Percentiles rank a stretch among this genome's conserved stretches.
phyloP scores from a whole-genome alignment of 2,113 vertebrate genomes.

The Puntigrus tetrazona region DNA sequence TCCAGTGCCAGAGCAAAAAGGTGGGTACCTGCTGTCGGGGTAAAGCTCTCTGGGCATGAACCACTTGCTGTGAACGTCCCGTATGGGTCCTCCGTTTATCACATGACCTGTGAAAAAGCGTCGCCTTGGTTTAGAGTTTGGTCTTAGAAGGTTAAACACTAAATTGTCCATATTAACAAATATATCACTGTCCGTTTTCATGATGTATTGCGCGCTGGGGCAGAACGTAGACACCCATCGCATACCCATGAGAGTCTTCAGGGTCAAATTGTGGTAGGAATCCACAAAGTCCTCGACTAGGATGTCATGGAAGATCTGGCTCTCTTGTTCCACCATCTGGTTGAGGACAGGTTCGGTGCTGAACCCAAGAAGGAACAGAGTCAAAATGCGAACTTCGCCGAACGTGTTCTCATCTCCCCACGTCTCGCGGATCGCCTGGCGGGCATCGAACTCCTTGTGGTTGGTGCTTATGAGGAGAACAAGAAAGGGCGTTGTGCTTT shows the following conservation, averaged over 20 bases:
- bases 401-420: slow-evolving; percentile 97
- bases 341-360: slow-evolving; percentile 89
- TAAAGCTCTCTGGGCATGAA: slow-evolving; percentile 97
- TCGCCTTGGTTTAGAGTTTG: slow-evolving; percentile 90
- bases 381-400: slow-evolving; percentile 87
- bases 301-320: slow-evolving; percentile 97
- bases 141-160: slow-evolving; percentile 94
- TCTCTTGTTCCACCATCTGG: slow-evolving; percentile 98
- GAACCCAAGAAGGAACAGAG: slow-evolving; percentile 91
- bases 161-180: slow-evolving; percentile 99
- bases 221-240: slow-evolving; percentile 95
- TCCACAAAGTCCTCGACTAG: slow-evolving; percentile 97
- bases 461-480: slow-evolving; percentile 98
- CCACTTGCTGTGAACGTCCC: slow-evolving; percentile 97
- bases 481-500: slow-evolving; percentile 85
- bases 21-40: slow-evolving; percentile 95
- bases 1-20: slow-evolving; percentile 97
- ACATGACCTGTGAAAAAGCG: slow-evolving; percentile 97
- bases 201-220: slow-evolving; percentile 92
- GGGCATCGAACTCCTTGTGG: slow-evolving; percentile 97
- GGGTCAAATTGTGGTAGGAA: slow-evolving; percentile 96
- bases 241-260: slow-evolving; percentile 98
- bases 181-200: slow-evolving; percentile 99
- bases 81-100: slow-evolving; percentile 95
- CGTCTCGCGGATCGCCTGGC: slow-evolving; percentile 95